Evolutionary conservation across 2,113 vertebrate species (phyloP).

Genomic region (Perca schrenkii): DNA sequence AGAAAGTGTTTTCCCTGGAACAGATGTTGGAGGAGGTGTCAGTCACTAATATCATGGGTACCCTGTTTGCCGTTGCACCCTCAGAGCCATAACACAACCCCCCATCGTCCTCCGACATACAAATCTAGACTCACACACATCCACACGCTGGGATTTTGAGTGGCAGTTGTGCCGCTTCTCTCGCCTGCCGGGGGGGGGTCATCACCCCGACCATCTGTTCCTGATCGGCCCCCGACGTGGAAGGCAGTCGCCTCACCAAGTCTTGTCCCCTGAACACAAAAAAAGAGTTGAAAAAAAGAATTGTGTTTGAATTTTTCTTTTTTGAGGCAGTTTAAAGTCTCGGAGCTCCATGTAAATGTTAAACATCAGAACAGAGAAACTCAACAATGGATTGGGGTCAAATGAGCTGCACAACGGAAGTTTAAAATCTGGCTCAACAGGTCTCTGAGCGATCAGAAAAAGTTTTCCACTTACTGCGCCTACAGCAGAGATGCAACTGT

Average conservation of each 20-base stretch:
- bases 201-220: constrained; percentile 94
- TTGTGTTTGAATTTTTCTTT: constrained; percentile 23
- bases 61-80: constrained; percentile 89
- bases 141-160: constrained; percentile 85
- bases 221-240: constrained; percentile 91
- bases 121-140: constrained; percentile 61
- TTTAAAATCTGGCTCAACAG: constrained; percentile 33
- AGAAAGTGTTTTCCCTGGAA: constrained; percentile 84
- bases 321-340: constrained; percentile 33
- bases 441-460: constrained; percentile 12
- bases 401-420: constrained; percentile 1
- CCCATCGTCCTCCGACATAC: constrained; percentile 70
- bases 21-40: constrained; percentile 88
- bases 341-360: constrained; percentile 4
- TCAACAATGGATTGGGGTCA: background rate
- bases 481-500: constrained; percentile 6
- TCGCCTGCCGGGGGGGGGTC: constrained; percentile 88
- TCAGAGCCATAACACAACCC: constrained; percentile 87
- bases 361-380: constrained; percentile 26
- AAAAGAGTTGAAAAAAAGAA: constrained; percentile 22
- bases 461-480: background rate
- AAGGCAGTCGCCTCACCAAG: constrained; percentile 83
- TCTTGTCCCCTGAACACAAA: constrained; percentile 68
- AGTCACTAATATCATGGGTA: constrained; percentile 86
- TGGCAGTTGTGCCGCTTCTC: constrained; percentile 87